A percentile compares a stretch with the other conserved stretches of the same genome.
phyloP scores from a whole-genome alignment of 2,113 vertebrate genomes.

The Lathamus discolor region DNA sequence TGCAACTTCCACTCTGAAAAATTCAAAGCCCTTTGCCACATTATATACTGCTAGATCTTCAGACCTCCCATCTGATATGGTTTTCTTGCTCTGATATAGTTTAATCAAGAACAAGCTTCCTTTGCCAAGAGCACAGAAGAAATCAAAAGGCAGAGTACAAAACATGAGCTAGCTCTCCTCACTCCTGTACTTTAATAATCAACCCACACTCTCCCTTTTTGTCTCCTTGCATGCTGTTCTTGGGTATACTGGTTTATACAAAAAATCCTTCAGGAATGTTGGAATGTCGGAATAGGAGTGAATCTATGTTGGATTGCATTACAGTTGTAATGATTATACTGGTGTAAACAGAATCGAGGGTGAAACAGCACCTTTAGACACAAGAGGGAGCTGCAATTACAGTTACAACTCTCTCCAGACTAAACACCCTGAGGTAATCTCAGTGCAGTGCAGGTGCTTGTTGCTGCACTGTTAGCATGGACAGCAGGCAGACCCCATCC shows the following conservation, averaged over 20 bases:
- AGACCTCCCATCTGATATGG: background rate
- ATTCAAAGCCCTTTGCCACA: background rate
- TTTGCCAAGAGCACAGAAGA: background rate
- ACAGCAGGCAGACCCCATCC: background rate
- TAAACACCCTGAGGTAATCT: background rate
- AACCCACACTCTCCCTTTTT: background rate
- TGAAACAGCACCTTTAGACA: background rate
- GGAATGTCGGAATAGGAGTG: background rate
- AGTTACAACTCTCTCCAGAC: background rate
- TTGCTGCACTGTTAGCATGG: background rate
- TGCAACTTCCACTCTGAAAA: background rate
- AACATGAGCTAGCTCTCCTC: background rate
- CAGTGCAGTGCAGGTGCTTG: background rate
- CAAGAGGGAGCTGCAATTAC: conserved; percentile 59
- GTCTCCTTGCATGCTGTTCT: background rate
- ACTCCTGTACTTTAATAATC: background rate
- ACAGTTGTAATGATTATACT: background rate
- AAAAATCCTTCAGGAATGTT: background rate
- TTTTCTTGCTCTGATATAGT: background rate
- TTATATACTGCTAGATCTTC: background rate
- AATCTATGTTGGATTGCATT: background rate
- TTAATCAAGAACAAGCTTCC: background rate
- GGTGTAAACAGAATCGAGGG: background rate
- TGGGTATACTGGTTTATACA: background rate
- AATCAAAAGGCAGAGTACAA: background rate